Evolutionary conservation across 2,888 invertebrate species (phyloP), one percentile per base, ranked within the genome.

Genomic region (Tachystola acroxantha): DNA sequence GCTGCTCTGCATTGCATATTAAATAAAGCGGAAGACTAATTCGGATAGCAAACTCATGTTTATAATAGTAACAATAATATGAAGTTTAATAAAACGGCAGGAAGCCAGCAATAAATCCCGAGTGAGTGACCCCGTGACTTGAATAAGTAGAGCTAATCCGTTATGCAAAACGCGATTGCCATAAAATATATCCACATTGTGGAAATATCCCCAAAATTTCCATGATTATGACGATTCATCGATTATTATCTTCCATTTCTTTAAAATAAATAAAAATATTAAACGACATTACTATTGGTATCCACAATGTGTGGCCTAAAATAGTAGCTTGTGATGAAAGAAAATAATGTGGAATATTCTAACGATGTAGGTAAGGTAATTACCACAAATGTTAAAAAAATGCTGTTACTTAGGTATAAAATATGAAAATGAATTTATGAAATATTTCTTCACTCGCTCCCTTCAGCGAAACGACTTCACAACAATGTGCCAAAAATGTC

Each of bases 401-500:
- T n/a, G n/a, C n/a, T n/a, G n/a, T n/a, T n/a, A n/a, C n/a, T n/a
- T n/a, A n/a, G n/a, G n/a, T n/a, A n/a, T n/a, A n/a, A n/a, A n/a
- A n/a, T n/a, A n/a, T n/a, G n/a, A n/a, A n/a, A n/a, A n/a, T n/a
- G n/a, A n/a, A n/a, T n/a, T n/a, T n/a, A n/a, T n/a, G n/a, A n/a
- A n/a, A n/a, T n/a, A n/a, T n/a, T n/a, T n/a, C n/a, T n/a, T n/a
- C n/a, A n/a, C n/a, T n/a, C n/a, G n/a, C n/a, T n/a, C n/a, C n/a
- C n/a, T n/a, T n/a, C n/a, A n/a, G n/a, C 57, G 48, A 68, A 61
- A 70, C 57, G 60, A 49, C 57, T 52, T 57, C 59, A 52, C 46
- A 69, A 66, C 67, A 67, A 76, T 76, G 74, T 76, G 67, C 76
- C 79, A 82, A 82, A 84, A 82, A 85, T 84, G 81, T 73, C 78